Evolutionary conservation across 2,888 invertebrate genomes (phyloP).

Genomic region (Nasonia oneida): DNA sequence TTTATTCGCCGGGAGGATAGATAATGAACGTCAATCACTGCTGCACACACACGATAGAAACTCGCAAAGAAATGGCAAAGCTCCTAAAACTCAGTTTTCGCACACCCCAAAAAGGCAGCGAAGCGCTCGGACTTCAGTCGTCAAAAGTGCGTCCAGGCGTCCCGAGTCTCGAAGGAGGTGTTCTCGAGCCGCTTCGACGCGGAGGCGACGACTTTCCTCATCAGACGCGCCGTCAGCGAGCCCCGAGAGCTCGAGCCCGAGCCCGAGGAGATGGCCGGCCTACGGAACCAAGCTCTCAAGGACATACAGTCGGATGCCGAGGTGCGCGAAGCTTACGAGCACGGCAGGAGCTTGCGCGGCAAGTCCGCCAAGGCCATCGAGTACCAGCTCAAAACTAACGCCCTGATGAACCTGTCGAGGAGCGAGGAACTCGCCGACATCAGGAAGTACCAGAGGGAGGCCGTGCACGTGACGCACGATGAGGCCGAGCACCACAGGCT

Average conservation of each 20-base stretch:
- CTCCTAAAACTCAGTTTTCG: background rate
- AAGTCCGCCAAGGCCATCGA: conserved; percentile 89
- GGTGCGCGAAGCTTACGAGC: conserved; percentile 70
- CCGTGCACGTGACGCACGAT: conserved; percentile 71
- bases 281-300: conserved; percentile 69
- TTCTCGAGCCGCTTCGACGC: conserved; percentile 73
- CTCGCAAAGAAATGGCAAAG: background rate
- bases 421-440: conserved; percentile 79
- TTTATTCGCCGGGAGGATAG: too few relatives aligned
- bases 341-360: conserved; percentile 82
- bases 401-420: conserved; percentile 81
- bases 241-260: conserved; percentile 51
- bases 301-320: conserved; percentile 72
- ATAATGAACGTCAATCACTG: background rate
- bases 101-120: conserved; percentile 75
- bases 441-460: conserved; percentile 74
- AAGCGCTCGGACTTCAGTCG: conserved; percentile 84
- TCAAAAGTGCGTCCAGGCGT: conserved; percentile 83
- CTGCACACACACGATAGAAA: background rate
- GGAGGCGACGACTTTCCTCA: conserved; percentile 61
- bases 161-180: conserved; percentile 84
- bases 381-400: conserved; percentile 75
- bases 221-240: conserved; percentile 61
- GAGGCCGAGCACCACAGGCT: conserved; percentile 77
- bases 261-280: conserved; percentile 67